Evolutionary conservation across 1,140 invertebrate species (phyloP).

Genomic region (Trichomalopsis sarcophagae): DNA sequence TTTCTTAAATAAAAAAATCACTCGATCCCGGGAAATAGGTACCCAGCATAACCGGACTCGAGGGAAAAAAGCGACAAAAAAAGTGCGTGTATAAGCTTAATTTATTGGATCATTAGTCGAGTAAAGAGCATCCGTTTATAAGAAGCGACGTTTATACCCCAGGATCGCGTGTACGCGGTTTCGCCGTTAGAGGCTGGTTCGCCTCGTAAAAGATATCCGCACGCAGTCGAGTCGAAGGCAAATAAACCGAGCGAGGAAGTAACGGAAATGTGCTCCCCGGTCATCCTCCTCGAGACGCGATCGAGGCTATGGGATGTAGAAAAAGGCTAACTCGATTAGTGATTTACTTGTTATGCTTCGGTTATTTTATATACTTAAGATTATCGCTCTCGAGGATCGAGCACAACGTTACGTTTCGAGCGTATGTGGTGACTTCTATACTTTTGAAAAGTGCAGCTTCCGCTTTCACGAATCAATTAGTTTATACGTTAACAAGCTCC

Average conservation of each 20-base stretch:
- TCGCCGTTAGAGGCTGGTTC: conserved; percentile 8
- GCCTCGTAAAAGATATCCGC: too few relatives aligned
- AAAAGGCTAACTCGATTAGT: neutral
- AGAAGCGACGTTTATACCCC: neutral
- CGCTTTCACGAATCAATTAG: too few relatives aligned
- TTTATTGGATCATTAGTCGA: conserved; percentile 10
- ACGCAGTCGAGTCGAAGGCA: neutral
- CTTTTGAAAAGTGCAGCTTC: too few relatives aligned
- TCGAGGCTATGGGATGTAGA: neutral
- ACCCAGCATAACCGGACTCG: too few relatives aligned
- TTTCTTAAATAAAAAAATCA: neutral
- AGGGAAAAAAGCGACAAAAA: too few relatives aligned
- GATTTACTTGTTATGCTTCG: neutral
- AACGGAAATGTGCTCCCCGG: neutral
- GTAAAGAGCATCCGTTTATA: neutral
- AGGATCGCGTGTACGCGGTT: neutral
- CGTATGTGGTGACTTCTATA: too few relatives aligned
- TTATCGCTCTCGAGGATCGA: too few relatives aligned
- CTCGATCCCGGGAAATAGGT: too few relatives aligned
- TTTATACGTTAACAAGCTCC: too few relatives aligned
- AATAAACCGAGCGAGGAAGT: neutral
- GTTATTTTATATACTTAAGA: too few relatives aligned
- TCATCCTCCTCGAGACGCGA: neutral
- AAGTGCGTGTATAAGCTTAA: neutral
- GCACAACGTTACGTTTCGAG: too few relatives aligned